A percentile compares a stretch with the other conserved stretches of the same genome.
Evolutionary conservation across 2,797 vertebrate species (phyloP).

Genomic region (Discoglossus pictus): DNA sequence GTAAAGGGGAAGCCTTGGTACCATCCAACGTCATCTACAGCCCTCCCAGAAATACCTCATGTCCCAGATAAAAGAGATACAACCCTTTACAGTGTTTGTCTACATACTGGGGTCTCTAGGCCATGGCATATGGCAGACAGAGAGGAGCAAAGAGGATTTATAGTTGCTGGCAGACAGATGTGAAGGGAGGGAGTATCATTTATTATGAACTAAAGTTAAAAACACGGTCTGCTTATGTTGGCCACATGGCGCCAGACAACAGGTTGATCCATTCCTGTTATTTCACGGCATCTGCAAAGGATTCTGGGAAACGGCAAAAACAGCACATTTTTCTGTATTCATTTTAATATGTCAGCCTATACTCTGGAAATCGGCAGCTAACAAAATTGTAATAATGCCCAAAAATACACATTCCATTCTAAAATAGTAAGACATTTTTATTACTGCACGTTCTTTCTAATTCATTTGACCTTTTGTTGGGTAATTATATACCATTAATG

Average conservation of each 20-base stretch:
- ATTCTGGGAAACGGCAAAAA: too few relatives aligned
- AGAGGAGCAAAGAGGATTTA: slow-evolving; percentile 31
- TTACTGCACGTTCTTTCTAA: too few relatives aligned
- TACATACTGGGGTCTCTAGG: slow-evolving; percentile 24
- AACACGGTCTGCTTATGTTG: slow-evolving; percentile 1
- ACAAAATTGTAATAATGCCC: too few relatives aligned
- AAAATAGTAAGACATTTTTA: too few relatives aligned
- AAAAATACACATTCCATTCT: too few relatives aligned
- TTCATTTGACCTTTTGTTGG: too few relatives aligned
- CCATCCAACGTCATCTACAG: slow-evolving; percentile 31
- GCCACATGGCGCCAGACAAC: slow-evolving; percentile 14
- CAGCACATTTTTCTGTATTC: too few relatives aligned
- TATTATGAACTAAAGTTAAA: neutral
- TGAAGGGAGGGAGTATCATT: slow-evolving; percentile 11
- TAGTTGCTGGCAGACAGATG: slow-evolving; percentile 34
- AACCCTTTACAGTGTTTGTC: slow-evolving; percentile 15
- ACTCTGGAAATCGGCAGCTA: too few relatives aligned
- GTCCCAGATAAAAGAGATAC: slow-evolving; percentile 16
- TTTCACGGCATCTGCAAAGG: neutral
- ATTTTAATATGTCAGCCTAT: too few relatives aligned
- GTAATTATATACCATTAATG: too few relatives aligned
- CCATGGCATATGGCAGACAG: slow-evolving; percentile 9
- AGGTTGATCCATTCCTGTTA: slow-evolving; percentile 13
- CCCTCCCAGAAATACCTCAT: slow-evolving; percentile 29
- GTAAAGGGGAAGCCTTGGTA: slow-evolving; percentile 21